Percentiles rank a stretch among this genome's conserved stretches.
phyloP scores from a whole-genome alignment of 2,888 invertebrate species.

The Pristionchus japonicus region DNA sequence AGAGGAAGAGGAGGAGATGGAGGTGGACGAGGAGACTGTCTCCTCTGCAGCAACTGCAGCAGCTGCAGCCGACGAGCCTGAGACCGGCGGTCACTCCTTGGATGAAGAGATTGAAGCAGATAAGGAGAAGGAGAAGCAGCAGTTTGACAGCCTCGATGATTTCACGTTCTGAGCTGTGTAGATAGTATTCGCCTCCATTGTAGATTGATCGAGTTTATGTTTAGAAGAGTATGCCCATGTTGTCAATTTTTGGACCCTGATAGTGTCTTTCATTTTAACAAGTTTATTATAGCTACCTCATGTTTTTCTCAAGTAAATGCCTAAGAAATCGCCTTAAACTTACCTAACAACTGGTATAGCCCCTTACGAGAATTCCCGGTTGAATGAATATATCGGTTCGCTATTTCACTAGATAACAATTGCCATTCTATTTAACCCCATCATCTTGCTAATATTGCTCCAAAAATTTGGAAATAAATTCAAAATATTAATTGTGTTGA shows the following conservation, averaged over 20 bases:
- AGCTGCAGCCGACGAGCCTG: too few species aligned
- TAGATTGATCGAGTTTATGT: neutral
- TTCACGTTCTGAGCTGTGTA: neutral
- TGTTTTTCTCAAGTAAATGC: neutral
- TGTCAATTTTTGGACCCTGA: neutral
- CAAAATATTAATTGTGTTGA: neutral
- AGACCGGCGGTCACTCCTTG: neutral
- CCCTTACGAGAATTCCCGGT: neutral
- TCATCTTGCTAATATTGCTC: neutral
- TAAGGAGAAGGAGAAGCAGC: neutral
- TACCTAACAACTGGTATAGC: neutral
- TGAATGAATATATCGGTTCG: neutral
- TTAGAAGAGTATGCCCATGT: neutral
- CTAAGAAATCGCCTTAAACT: neutral
- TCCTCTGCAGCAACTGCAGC: neutral
- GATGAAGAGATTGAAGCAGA: neutral
- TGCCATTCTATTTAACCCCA: neutral
- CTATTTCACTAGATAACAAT: neutral
- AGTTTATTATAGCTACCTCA: too few species aligned
- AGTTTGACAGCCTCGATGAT: neutral
- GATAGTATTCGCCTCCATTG: neutral
- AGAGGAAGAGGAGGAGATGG: neutral
- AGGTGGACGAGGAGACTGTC: neutral
- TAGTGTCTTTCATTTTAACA: too few species aligned
- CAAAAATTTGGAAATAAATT: slow-evolving; percentile 9